Percentiles rank a stretch among this genome's conserved stretches.
phyloP scores from a whole-genome alignment of 2,797 vertebrate genomes.

The Botia kubotai region DNA sequence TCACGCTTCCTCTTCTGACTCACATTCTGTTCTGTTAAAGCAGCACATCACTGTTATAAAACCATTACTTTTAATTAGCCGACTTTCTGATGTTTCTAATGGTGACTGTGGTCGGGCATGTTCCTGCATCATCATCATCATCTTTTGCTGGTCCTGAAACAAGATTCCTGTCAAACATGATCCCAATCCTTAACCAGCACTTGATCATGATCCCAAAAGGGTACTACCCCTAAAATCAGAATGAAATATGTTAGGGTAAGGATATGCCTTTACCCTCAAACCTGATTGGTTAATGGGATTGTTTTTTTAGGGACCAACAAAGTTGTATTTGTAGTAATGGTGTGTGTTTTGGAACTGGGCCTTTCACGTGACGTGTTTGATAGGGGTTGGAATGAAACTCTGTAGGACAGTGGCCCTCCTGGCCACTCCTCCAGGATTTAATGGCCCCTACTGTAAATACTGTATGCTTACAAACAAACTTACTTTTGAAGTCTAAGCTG shows the following conservation, averaged over 20 bases:
- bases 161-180: neutral
- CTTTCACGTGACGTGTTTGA: neutral
- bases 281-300: neutral
- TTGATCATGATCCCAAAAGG: too few relatives aligned
- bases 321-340: neutral
- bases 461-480: slow-evolving; percentile 42
- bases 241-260: neutral
- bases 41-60: slow-evolving; percentile 21
- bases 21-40: slow-evolving; percentile 4
- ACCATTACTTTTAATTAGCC: slow-evolving; percentile 25
- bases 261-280: neutral
- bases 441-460: slow-evolving; percentile 16
- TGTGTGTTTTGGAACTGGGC: neutral
- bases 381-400: too few relatives aligned
- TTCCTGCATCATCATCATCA: neutral
- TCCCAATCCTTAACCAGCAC: too few relatives aligned
- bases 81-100: neutral
- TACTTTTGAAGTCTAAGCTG: slow-evolving; percentile 25
- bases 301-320: neutral
- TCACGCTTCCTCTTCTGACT: neutral
- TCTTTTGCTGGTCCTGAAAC: neutral
- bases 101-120: neutral
- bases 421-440: neutral
- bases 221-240: neutral
- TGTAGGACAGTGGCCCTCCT: neutral